These are phyloP conservation scores for Bombus waltoni DNA, from an alignment of 1,140 invertebrate species.

Conservation along the genomic window DNA sequence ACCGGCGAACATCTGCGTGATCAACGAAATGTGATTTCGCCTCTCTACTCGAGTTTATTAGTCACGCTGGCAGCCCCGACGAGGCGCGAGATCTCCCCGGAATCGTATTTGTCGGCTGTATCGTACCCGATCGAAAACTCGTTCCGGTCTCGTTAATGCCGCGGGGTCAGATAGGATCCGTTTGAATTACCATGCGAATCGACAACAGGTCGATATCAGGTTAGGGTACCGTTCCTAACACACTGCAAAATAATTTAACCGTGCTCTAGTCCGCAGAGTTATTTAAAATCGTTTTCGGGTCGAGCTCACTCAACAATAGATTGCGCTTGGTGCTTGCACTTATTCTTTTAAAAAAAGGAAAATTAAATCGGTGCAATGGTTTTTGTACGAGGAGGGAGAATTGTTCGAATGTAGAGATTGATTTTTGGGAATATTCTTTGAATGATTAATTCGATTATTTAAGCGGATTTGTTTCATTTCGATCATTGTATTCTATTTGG, in stretches of 20 bases:
- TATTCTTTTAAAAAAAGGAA: background rate
- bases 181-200: conserved; percentile 59
- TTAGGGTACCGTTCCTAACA: conserved; percentile 21
- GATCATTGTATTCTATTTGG: no score
- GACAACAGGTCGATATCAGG: conserved; percentile 50
- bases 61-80: conserved; percentile 49
- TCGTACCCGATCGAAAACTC: conserved; percentile 63
- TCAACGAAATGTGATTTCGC: conserved; percentile 60
- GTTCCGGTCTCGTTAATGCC: conserved; percentile 63
- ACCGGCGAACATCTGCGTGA: conserved; percentile 60
- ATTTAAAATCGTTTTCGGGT: conserved; percentile 14
- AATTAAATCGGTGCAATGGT: background rate
- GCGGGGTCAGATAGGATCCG: conserved; percentile 59
- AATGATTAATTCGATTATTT: no score
- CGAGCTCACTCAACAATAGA: background rate
- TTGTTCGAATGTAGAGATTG: background rate
- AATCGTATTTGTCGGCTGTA: conserved; percentile 61
- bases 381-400: background rate
- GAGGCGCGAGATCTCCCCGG: conserved; percentile 52
- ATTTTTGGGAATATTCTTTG: background rate
- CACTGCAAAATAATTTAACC: conserved; percentile 36
- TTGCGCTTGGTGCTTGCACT: background rate
- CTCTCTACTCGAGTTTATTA: conserved; percentile 61
- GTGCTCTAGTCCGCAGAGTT: conserved; percentile 5
- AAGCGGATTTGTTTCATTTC: no score